Conservation (phyloP, 2,888 invertebrate genomes). For the Autographa pulchrina region DNA sequence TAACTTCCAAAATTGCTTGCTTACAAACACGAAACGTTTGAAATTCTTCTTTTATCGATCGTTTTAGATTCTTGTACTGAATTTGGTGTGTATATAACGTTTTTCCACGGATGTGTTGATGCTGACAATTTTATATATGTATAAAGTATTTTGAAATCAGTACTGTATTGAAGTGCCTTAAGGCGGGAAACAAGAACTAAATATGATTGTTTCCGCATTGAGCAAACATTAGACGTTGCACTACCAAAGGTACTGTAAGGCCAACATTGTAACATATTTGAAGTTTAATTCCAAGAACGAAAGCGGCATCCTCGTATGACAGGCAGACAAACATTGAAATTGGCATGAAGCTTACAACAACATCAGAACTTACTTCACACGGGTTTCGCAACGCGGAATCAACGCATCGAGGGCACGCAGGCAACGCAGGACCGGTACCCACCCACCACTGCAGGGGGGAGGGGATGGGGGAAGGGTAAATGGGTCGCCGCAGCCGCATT, state of each 20-base stretch:
- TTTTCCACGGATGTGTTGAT: too few relatives aligned
- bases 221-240: too few relatives aligned
- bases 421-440: slow-evolving; percentile 82
- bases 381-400: slow-evolving; percentile 80
- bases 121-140: too few relatives aligned
- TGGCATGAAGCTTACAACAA: slow-evolving; percentile 44
- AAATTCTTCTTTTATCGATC: neutral
- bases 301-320: neutral
- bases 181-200: too few relatives aligned
- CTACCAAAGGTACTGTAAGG: too few relatives aligned
- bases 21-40: neutral
- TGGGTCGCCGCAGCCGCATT: slow-evolving; percentile 84
- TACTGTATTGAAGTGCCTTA: too few relatives aligned
- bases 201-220: too few relatives aligned
- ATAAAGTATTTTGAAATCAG: too few relatives aligned
- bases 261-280: too few relatives aligned
- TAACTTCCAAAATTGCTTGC: neutral
- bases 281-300: too few relatives aligned
- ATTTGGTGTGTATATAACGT: neutral
- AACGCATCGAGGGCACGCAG: slow-evolving; percentile 82
- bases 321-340: neutral
- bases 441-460: slow-evolving; percentile 67
- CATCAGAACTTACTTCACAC: slow-evolving; percentile 58
- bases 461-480: slow-evolving; percentile 72
- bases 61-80: neutral